Evolutionary conservation across 1,140 invertebrate species (phyloP), one percentile per base, ranked within the genome.

Genomic region (Penaeus chinensis): DNA sequence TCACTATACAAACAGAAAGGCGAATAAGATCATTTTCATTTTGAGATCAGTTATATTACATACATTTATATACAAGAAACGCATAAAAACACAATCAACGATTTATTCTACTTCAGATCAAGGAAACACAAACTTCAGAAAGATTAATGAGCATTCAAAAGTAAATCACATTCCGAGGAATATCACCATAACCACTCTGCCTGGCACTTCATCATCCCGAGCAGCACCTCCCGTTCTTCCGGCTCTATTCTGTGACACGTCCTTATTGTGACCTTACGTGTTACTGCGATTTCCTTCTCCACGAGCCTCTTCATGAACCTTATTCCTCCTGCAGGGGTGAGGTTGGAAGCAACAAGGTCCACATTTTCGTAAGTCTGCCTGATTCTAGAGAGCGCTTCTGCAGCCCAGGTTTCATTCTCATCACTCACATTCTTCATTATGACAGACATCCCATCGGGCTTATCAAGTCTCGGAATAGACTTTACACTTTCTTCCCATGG

Each of bases 281-380:
- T 37, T 37, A 85, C 27, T 10, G 18, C 32, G 3, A 80, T 65
- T 24, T 66, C 22, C 4, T 19, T 13, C 32, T 78, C 27, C 13
- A 8, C n/a, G 8, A 85, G 84, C 3, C n/a, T 42, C 10, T 24
- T 60, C 19, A 85, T 60, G 62, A 79, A 79, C 2, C 13, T 42
- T 18, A 65, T 18, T 42, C 60, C 84, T 16, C 84, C 84, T 16
- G 32, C 7, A 20, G 32, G 62, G 7, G 76, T 85, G 76, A 85
- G 76, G 37, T 16, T 18, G 4, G 84, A 85, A 11, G 84, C 61
- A 20, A 85, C 74, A 1, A 85, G 62, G n/a, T 85, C 84, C 22
- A 85, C 37, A 8, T 69, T 32, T 20, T 0, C 4, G 76, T 66
- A 79, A 5, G 19, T 61, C 20, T 11, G 27, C 22, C 13, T 69